These are phyloP conservation scores for Listrodromus nycthemerus DNA, from an alignment of 2,888 invertebrate genomes.

Conservation along the genomic window DNA sequence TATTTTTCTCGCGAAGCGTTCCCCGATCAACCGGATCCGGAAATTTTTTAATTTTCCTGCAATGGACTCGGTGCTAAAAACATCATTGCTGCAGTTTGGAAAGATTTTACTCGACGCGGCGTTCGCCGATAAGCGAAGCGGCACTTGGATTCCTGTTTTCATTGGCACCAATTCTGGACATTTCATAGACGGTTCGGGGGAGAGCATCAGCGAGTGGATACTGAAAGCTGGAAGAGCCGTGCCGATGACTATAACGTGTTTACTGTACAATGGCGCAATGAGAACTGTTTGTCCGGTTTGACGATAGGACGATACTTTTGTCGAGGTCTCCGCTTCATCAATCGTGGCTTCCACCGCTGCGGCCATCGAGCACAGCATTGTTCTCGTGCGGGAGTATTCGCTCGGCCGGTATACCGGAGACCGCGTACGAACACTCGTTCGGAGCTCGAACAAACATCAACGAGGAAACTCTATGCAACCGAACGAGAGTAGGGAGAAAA, in stretches of 20 bases:
- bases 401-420: conserved; percentile 5
- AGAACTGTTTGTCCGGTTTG: conserved; percentile 50
- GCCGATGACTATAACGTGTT: conserved; percentile 7
- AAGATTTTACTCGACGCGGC: too few species aligned
- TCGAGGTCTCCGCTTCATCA: conserved; percentile 49
- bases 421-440: conserved; percentile 10
- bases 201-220: background rate
- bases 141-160: conserved; percentile 24
- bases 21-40: too few species aligned
- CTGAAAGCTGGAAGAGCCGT: conserved; percentile 10
- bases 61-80: background rate
- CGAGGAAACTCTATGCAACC: background rate
- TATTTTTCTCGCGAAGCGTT: too few species aligned
- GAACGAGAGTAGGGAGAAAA: background rate
- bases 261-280: conserved; percentile 9
- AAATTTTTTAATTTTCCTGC: too few species aligned
- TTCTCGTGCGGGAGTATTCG: conserved; percentile 42
- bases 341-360: conserved; percentile 36
- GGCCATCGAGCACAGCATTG: conserved; percentile 42
- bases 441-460: conserved; percentile 22
- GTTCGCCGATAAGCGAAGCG: background rate
- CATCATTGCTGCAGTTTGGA: background rate
- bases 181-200: background rate
- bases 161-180: conserved; percentile 23
- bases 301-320: conserved; percentile 55